phyloP scores from a whole-genome alignment of 2,113 vertebrate species.

The Lepisosteus osseus region DNA sequence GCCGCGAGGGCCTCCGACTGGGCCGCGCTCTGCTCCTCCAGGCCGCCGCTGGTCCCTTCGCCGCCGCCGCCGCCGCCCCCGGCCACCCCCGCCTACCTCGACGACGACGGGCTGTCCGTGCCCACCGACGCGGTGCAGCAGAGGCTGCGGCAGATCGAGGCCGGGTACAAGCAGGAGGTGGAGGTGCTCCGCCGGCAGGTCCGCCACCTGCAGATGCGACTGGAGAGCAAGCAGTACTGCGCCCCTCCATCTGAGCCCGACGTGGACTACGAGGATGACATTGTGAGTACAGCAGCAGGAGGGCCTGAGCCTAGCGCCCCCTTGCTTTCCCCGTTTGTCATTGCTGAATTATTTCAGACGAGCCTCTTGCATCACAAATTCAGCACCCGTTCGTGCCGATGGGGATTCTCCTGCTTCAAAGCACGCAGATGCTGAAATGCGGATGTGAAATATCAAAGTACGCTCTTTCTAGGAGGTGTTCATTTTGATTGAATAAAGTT shows the following conservation, averaged over 20 bases:
- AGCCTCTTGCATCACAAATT: too few relatives aligned
- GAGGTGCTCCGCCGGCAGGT: conserved; percentile 92
- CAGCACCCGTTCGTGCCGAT: too few relatives aligned
- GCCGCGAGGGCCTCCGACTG: conserved; percentile 39
- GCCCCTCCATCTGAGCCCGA: conserved; percentile 85
- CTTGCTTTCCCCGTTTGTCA: too few relatives aligned
- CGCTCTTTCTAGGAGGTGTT: too few relatives aligned
- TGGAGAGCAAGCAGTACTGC: conserved; percentile 88
- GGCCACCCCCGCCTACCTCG: conserved; percentile 79
- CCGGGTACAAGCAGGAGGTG: conserved; percentile 95
- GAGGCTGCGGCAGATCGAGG: conserved; percentile 92
- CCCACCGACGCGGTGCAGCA: conserved; percentile 92
- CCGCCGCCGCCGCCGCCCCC: conserved; percentile 68
- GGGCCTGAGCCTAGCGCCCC: not conserved
- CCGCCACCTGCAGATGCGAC: conserved; percentile 88
- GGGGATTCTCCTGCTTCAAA: too few relatives aligned
- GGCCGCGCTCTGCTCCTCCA: conserved; percentile 36
- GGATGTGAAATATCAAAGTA: too few relatives aligned
- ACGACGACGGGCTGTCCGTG: conserved; percentile 92
- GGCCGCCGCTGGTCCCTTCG: conserved; percentile 36
- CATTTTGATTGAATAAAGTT: too few relatives aligned
- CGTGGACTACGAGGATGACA: conserved; percentile 94
- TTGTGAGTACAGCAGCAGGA: conserved; percentile 73
- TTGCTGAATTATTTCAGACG: too few relatives aligned
- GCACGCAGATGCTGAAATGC: too few relatives aligned